These are phyloP conservation scores for Lethenteron reissneri DNA, from an alignment of 2,113 vertebrate species.

Conservation along the genomic window DNA sequence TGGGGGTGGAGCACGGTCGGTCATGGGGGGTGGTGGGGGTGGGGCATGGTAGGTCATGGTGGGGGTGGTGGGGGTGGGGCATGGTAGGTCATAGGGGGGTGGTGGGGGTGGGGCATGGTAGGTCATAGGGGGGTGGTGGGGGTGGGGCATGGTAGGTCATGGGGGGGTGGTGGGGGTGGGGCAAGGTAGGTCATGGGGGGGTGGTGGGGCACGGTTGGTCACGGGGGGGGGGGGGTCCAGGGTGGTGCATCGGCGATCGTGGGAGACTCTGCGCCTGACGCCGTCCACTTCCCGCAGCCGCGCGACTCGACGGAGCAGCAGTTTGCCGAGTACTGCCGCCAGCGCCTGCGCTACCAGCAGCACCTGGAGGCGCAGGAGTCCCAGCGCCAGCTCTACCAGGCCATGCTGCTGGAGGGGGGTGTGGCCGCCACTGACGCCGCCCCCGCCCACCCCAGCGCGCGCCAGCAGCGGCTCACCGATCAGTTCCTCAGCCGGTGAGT, in stretches of 20 bases:
- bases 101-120: no score
- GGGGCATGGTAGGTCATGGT: no score
- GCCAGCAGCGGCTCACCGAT: conserved; percentile 70
- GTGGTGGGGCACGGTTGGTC: no score
- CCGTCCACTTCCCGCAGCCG: conserved; percentile 23
- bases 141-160: no score
- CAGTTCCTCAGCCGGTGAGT: conserved; percentile 74
- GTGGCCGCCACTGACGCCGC: conserved; percentile 52
- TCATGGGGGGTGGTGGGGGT: no score
- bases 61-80: no score
- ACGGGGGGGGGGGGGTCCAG: no score
- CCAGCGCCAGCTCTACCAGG: conserved; percentile 74
- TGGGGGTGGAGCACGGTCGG: no score
- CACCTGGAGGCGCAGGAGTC: conserved; percentile 94
- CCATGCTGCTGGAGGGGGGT: conserved; percentile 87
- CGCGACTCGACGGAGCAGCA: conserved; percentile 78
- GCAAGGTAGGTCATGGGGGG: no score
- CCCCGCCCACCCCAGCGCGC: conserved; percentile 16
- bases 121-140: no score
- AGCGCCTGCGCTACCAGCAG: conserved; percentile 79
- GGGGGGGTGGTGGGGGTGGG: no score
- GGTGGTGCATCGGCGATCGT: neutral
- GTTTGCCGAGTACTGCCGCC: conserved; percentile 77
- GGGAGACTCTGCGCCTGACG: neutral
- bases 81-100: no score